phyloP scores from a whole-genome alignment of 2,888 invertebrate genomes.

The Nephrocerus scutellatus region DNA sequence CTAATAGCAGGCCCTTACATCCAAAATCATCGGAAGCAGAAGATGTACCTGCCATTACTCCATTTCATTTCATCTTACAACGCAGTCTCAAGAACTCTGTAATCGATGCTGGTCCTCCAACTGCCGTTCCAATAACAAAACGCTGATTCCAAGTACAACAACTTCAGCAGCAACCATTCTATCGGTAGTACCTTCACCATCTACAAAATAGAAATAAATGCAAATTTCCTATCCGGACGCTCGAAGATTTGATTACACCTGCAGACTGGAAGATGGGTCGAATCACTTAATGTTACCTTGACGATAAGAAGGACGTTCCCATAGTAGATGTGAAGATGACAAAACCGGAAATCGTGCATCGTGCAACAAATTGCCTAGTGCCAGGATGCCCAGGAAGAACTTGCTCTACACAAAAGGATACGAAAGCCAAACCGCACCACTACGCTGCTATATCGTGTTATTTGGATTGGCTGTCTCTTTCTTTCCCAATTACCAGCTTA shows the following conservation, averaged over 20 bases:
- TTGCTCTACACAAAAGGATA: neutral
- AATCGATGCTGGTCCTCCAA: neutral
- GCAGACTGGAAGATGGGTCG: too few species aligned
- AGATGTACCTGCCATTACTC: neutral
- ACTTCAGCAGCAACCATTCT: neutral
- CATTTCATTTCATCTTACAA: neutral
- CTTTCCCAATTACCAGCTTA: too few species aligned
- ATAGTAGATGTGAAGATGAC: neutral
- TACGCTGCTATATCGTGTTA: too few species aligned
- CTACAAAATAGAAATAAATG: neutral
- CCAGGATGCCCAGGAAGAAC: neutral
- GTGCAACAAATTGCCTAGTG: neutral
- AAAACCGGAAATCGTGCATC: neutral
- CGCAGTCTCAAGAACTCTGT: neutral
- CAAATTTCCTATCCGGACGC: neutral
- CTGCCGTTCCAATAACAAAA: neutral
- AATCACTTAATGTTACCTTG: neutral
- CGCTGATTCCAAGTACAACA: neutral
- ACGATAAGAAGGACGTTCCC: neutral
- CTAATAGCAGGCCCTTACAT: neutral
- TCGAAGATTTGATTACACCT: neutral
- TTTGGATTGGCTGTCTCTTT: too few species aligned
- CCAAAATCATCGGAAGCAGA: neutral
- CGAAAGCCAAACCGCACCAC: too few species aligned
- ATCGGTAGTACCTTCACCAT: neutral